Evolutionary conservation across 2,797 vertebrate genomes (phyloP), one percentile per base, ranked within the genome.

Genomic region (Chloroceryle inda): DNA sequence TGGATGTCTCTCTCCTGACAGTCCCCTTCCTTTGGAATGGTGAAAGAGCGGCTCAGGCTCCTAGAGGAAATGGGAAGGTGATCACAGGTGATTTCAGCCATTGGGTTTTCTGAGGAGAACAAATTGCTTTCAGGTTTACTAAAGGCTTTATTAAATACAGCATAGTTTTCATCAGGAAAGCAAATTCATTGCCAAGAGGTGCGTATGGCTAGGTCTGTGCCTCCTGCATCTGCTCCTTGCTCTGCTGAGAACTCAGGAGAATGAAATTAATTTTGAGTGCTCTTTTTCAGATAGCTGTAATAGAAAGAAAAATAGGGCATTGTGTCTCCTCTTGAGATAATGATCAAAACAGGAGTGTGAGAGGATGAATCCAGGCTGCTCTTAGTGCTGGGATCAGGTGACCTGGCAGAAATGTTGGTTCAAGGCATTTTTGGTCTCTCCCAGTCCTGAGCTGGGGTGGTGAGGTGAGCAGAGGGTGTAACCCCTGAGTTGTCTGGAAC

Each of bases 321-420:
- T 42, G n/a, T 40, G 37, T 47, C n/a, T 83, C 61, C 80, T 88
- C 50, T 80, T 44, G 35, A 73, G 92, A 86, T 84, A 88, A 92
- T 10, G 47, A 95, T 92, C 59, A 5, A 61, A 88, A 64, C 37
- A 45, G 68, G 14, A 73, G 47, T 1, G 59, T 1, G 15, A 52
- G 68, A 37, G 38, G 19, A 52, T 72, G 56, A 71, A 66, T 27
- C 33, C 8, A 4, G 55, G 42, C 49, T 49, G 33, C 29, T 77
- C 62, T 9, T n/a, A 2, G 9, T 3, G 1, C 53, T 15, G 4
- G 49, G 62, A 75, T 84, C 77, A 7, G 50, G 18, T 78, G 72
- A 44, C 63, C 24, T 0, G 3, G n/a, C 64, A 75, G 24, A 22
- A 68, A 87, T 2, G 24, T 42, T 76, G 20, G 23, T 85, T 55